Conservation (phyloP, 2,113 vertebrate species). For the Ornithorhynchus anatinus region DNA sequence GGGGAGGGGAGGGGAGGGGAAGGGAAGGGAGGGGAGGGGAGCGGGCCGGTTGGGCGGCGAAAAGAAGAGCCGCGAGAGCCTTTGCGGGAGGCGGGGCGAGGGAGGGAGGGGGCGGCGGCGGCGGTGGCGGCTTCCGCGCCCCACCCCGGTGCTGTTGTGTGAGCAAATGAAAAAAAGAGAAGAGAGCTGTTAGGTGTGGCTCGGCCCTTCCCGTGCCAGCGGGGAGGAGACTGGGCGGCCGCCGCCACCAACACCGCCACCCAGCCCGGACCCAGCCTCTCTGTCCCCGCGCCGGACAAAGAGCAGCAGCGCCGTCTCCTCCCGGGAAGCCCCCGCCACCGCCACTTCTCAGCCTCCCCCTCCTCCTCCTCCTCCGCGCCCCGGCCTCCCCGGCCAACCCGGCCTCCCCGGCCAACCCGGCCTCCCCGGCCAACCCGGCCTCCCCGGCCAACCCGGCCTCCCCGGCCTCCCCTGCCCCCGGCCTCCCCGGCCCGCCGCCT, state of each 20-base stretch:
- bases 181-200: slow-evolving; percentile 65
- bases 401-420: too few relatives aligned
- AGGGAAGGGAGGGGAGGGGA: slow-evolving; percentile 25
- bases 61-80: slow-evolving; percentile 18
- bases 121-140: slow-evolving; percentile 50
- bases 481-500: too few relatives aligned
- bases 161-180: slow-evolving; percentile 19
- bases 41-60: neutral
- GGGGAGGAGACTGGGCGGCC: slow-evolving; percentile 55
- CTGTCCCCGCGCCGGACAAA: slow-evolving; percentile 14
- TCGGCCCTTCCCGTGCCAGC: slow-evolving; percentile 51
- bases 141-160: slow-evolving; percentile 49
- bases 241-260: slow-evolving; percentile 46
- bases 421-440: neutral
- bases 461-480: neutral
- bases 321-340: neutral
- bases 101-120: neutral
- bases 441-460: neutral
- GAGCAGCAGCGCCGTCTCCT: slow-evolving; percentile 19
- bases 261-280: slow-evolving; percentile 22
- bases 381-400: neutral
- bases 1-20: neutral
- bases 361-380: neutral
- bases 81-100: neutral
- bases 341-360: neutral